Conservation (phyloP, 1,140 invertebrate species). For the Platyura marginata region DNA sequence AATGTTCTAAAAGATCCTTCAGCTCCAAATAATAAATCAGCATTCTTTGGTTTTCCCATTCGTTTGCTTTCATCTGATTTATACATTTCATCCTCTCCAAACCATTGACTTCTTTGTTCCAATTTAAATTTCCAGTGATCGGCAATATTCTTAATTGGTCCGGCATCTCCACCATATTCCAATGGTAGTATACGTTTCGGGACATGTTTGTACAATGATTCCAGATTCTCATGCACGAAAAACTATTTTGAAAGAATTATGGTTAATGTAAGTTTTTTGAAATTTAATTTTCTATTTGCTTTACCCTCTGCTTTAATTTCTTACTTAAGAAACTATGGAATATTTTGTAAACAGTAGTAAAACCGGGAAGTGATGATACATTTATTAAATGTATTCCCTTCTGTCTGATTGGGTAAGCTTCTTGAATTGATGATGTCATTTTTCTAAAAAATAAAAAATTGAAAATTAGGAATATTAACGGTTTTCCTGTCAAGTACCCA, state of each 20-base stretch:
- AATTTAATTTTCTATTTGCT: not conserved
- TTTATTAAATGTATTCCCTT: conserved; percentile 30
- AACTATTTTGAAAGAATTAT: conserved; percentile 20
- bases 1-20: conserved; percentile 41
- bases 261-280: not conserved
- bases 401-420: conserved; percentile 29
- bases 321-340: conserved; percentile 30
- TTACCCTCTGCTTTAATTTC: conserved; percentile 26
- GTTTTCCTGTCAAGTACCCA: too few species aligned
- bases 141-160: conserved; percentile 24
- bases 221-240: conserved; percentile 29
- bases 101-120: conserved; percentile 30
- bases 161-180: conserved; percentile 34
- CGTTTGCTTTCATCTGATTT: conserved; percentile 33
- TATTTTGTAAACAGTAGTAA: conserved; percentile 28
- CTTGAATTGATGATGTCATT: conserved; percentile 26
- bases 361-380: conserved; percentile 25
- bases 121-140: conserved; percentile 33
- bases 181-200: conserved; percentile 29
- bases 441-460: conserved; percentile 27
- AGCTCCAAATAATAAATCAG: conserved; percentile 34
- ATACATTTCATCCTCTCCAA: conserved; percentile 31
- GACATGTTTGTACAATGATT: conserved; percentile 26
- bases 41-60: conserved; percentile 33
- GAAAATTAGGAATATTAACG: too few species aligned